phyloP scores from a whole-genome alignment of 2,888 invertebrate genomes.

The Acholoe squamosa region DNA sequence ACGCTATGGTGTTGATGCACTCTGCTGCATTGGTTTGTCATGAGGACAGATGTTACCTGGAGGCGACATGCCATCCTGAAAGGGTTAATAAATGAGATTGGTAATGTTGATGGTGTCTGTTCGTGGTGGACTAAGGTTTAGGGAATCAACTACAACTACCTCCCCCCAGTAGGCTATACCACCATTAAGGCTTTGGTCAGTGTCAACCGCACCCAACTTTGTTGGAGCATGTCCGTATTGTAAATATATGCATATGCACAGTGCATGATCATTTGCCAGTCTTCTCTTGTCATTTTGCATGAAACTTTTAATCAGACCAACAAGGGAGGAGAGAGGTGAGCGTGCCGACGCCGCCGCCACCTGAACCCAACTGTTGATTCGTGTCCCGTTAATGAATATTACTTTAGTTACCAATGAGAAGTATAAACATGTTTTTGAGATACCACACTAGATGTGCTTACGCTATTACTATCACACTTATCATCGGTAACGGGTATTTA shows the following conservation, averaged over 20 bases:
- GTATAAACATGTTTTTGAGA: background rate
- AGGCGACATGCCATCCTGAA: too few relatives aligned
- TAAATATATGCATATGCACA: conserved; percentile 61
- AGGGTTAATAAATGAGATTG: background rate
- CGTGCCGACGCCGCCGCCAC: background rate
- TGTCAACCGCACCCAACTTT: conserved; percentile 58
- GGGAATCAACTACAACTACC: background rate
- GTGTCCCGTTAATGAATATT: background rate
- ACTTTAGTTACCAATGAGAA: background rate
- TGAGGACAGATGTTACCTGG: too few relatives aligned
- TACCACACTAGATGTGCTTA: conserved; percentile 18
- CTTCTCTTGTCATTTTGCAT: conserved; percentile 60
- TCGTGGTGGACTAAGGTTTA: conserved; percentile 53
- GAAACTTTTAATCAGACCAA: conserved; percentile 56
- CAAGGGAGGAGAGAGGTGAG: conserved; percentile 22
- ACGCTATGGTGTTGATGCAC: too few relatives aligned
- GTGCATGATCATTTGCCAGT: conserved; percentile 62
- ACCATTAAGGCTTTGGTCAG: conserved; percentile 53
- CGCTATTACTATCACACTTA: background rate
- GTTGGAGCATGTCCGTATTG: conserved; percentile 61
- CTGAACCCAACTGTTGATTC: background rate
- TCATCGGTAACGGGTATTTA: conserved; percentile 9
- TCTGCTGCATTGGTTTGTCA: too few relatives aligned
- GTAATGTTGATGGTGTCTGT: conserved; percentile 33
- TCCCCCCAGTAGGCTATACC: conserved; percentile 38